Evolutionary conservation across 2,888 invertebrate genomes (phyloP), one percentile per base, ranked within the genome.

Genomic region (Lymantria dispar): DNA sequence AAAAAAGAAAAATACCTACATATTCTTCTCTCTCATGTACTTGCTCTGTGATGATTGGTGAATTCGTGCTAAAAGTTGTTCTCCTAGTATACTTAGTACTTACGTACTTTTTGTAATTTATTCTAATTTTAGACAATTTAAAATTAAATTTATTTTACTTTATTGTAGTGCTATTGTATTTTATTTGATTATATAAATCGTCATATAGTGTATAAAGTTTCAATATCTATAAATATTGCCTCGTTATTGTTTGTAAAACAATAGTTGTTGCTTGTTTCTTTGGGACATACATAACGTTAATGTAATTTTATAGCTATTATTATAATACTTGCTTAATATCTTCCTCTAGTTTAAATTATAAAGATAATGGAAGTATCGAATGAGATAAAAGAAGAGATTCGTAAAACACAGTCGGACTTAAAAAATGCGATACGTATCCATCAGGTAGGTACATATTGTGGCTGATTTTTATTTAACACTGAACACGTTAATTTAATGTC

Each of bases 341-440:
- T 38, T 38, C 8, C 5, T 29, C 10, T 14, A 12, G 3, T 15
- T 37, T 10, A 14, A 15, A 22, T 30, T 9, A 22, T 22, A 22
- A 22, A 22, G 42, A 48, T 3, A 48, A 93, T 93, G 93, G 93
- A 93, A 91, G 93, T 93, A 64, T 93, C 93, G 54, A 92, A 92
- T 74, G 89, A 92, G 80, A 91, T 93, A 72, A 92, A 93, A 72
- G 93, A 93, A 82, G 93, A 93, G 72, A 93, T 94, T 76, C 85
- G 92, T 53, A 88, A 88, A 80, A 92, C 92, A 59, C 94, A 94
- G 76, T 87, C 87, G 52, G 93, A 93, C 71, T 86, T 94, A 70
- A 93, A 92, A 87, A 92, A 92, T 76, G 93, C 94, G 57, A 93
- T 94, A 72, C 88, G 92, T 72, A 86, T 93, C 78, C 94, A 94